Evolutionary conservation across 1,140 invertebrate genomes (phyloP).

Genomic region (Drosophila sturtevanti): DNA sequence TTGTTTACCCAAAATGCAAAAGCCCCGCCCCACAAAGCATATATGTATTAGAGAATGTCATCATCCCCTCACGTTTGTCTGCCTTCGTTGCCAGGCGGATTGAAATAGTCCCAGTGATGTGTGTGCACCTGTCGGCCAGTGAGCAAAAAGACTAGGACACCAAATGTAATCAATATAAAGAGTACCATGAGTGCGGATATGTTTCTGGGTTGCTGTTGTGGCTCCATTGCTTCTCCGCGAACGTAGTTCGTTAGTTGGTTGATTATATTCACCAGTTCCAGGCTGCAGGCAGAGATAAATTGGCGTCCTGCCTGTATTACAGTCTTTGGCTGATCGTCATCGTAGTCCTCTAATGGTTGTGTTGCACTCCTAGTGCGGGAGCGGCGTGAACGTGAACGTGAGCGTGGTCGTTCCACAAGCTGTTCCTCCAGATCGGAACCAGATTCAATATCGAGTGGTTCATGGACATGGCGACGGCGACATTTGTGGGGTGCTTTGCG

Average conservation of each 20-base stretch:
- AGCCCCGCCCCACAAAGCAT: constrained; percentile 50
- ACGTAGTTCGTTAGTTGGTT: constrained; percentile 87
- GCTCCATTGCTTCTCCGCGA: constrained; percentile 83
- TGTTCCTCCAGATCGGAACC: constrained; percentile 71
- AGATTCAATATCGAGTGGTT: constrained; percentile 43
- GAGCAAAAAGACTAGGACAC: constrained; percentile 84
- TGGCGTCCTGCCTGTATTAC: constrained; percentile 87
- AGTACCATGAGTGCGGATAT: constrained; percentile 89
- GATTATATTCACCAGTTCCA: constrained; percentile 86
- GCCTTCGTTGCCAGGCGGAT: constrained; percentile 86
- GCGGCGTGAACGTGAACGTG: constrained; percentile 58
- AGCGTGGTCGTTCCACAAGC: constrained; percentile 76
- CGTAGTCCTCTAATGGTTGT: constrained; percentile 71
- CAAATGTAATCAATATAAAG: constrained; percentile 89
- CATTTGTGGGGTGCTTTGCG: constrained; percentile 68
- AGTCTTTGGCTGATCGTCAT: constrained; percentile 82
- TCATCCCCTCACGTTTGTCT: constrained; percentile 62
- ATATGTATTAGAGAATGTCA: constrained; percentile 25
- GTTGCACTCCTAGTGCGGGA: constrained; percentile 80
- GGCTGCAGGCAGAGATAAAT: constrained; percentile 86
- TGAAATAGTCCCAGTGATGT: constrained; percentile 93
- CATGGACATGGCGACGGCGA: constrained; percentile 68
- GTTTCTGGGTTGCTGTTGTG: constrained; percentile 83
- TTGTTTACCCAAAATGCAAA: constrained; percentile 68
- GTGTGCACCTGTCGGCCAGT: constrained; percentile 87